phyloP scores from a whole-genome alignment of 2,797 vertebrate species.

The Notoglanidium macrostoma region DNA sequence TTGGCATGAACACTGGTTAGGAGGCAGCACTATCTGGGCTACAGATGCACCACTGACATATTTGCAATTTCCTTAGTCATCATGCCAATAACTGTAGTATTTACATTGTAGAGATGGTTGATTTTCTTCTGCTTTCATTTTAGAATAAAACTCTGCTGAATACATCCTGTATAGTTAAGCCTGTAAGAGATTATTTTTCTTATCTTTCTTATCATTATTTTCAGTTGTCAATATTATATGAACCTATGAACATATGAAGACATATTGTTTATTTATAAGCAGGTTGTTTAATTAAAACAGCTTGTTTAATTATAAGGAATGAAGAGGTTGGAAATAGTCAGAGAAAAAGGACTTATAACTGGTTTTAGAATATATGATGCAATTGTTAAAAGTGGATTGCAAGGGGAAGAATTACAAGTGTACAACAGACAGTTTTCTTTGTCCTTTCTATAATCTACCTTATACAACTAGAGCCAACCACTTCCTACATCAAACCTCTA shows the following conservation, averaged over 20 bases:
- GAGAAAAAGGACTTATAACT: background rate
- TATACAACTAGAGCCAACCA: conserved; percentile 19
- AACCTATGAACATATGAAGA: background rate
- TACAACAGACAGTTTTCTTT: conserved; percentile 51
- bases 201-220: background rate
- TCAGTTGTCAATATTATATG: background rate
- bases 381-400: conserved; percentile 5
- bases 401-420: background rate
- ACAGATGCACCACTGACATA: background rate
- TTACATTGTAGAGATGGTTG: background rate
- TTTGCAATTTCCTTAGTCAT: background rate
- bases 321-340: background rate
- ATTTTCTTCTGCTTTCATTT: background rate
- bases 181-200: too few species aligned
- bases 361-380: background rate
- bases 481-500: conserved; percentile 20
- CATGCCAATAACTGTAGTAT: background rate
- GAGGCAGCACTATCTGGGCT: background rate
- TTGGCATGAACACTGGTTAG: background rate
- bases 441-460: conserved; percentile 46
- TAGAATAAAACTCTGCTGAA: background rate
- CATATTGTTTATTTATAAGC: background rate
- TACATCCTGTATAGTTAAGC: background rate
- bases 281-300: too few species aligned
- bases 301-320: background rate